Evolutionary conservation across 2,113 vertebrate species (phyloP).

Genomic region (Bubo bubo): DNA sequence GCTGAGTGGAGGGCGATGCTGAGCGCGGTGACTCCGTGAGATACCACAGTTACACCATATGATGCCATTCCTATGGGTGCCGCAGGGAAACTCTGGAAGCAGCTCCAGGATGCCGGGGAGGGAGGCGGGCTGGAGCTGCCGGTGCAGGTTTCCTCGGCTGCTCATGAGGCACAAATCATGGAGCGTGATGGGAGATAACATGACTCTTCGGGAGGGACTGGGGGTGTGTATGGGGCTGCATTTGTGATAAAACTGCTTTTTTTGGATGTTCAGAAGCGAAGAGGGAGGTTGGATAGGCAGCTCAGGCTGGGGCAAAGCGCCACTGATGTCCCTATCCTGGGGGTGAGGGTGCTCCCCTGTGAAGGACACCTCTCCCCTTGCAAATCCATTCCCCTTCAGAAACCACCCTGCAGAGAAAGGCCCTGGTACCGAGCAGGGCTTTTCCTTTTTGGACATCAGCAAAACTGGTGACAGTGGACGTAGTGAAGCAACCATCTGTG

Average conservation of each 20-base stretch:
- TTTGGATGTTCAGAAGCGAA: not conserved
- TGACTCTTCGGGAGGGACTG: fast-evolving
- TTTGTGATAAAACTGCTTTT: not conserved
- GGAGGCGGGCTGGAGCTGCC: not conserved
- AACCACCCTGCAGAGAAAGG: not conserved
- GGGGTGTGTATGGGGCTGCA: not conserved
- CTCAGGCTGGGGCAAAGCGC: not conserved
- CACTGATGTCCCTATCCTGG: too few relatives aligned
- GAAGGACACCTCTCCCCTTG: not conserved
- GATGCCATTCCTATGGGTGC: fast-evolving
- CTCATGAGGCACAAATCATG: not conserved
- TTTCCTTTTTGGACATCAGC: not conserved
- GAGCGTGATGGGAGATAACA: fast-evolving
- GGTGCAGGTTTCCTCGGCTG: fast-evolving
- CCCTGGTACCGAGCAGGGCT: fast-evolving
- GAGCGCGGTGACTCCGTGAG: fast-evolving
- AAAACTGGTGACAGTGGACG: not conserved
- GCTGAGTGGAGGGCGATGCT: fast-evolving
- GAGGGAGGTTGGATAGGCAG: not conserved
- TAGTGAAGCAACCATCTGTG: fast-evolving
- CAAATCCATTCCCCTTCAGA: not conserved
- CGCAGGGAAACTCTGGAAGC: not conserved
- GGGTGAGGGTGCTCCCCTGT: not conserved
- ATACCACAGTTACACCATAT: fast-evolving
- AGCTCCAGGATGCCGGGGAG: not conserved